Conservation (phyloP, 2,888 invertebrate species). For the Villa cingulata region DNA sequence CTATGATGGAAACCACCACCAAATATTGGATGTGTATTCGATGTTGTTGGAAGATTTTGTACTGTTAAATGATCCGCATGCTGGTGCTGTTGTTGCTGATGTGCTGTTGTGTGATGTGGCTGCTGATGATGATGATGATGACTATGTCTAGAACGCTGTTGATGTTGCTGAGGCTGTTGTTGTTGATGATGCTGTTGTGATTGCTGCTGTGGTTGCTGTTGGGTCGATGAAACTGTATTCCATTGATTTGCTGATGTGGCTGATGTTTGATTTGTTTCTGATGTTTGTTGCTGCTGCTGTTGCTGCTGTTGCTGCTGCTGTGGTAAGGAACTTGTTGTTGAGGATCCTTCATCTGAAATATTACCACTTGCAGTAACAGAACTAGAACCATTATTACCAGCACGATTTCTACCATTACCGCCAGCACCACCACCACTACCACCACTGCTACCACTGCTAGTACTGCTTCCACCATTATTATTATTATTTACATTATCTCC, state of each 20-base stretch:
- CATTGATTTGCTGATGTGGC: conserved; percentile 7
- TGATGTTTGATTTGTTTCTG: conserved; percentile 3
- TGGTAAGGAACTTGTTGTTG: conserved; percentile 2
- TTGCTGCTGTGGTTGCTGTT: conserved; percentile 12
- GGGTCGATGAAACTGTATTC: conserved; percentile 12
- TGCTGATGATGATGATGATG: conserved; percentile 25
- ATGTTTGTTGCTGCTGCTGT: conserved; percentile 10
- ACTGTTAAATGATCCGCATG: conserved; percentile 16
- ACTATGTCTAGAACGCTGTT: conserved; percentile 16
- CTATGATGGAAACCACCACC: conserved; percentile 35
- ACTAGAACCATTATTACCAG: background rate
- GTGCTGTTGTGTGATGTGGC: conserved; percentile 19
- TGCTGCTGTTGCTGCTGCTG: conserved; percentile 17
- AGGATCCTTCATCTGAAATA: background rate
- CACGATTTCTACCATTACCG: conserved; percentile 5
- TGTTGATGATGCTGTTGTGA: conserved; percentile 9
- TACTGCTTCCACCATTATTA: conserved; percentile 4
- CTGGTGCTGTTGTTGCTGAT: conserved; percentile 20
- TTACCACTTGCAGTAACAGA: no score
- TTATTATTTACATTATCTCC: no score
- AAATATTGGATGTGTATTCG: conserved; percentile 32
- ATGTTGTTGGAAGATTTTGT: conserved; percentile 16
- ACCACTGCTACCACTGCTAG: conserved; percentile 11
- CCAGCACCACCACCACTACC: conserved; percentile 12
- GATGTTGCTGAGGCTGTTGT: conserved; percentile 14